phyloP scores from a whole-genome alignment of 2,113 vertebrate genomes.

The Okapia johnstoni region DNA sequence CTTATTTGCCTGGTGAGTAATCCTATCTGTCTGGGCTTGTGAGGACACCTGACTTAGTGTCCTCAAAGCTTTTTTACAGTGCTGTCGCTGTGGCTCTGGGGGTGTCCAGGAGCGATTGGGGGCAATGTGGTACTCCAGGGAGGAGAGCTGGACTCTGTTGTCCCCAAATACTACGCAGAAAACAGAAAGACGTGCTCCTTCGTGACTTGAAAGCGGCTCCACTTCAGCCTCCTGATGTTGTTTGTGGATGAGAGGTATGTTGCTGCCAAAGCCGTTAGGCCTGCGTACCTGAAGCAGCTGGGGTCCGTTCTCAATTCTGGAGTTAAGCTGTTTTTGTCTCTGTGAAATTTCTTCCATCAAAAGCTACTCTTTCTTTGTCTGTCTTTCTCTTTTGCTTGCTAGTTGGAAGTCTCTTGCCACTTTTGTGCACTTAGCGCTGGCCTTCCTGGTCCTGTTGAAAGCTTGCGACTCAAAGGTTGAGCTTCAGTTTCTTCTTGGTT shows the following conservation, averaged over 20 bases:
- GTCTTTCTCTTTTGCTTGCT: conserved; percentile 10
- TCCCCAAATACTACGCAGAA: not conserved
- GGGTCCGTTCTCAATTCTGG: conserved; percentile 37
- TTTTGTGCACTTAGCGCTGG: not conserved
- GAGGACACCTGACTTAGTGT: not conserved
- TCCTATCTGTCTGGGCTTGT: not conserved
- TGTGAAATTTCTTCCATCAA: conserved; percentile 25
- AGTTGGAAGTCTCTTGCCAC: not conserved
- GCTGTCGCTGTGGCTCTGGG: not conserved
- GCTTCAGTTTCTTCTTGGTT: not conserved
- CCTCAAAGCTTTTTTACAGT: not conserved
- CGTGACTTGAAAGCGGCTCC: not conserved
- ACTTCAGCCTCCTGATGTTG: not conserved
- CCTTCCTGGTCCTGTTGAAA: not conserved
- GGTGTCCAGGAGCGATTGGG: not conserved
- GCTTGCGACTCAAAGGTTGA: not conserved
- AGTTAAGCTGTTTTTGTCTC: conserved; percentile 29
- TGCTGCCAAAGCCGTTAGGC: conserved; percentile 18
- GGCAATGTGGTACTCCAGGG: not conserved
- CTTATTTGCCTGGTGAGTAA: conserved; percentile 11
- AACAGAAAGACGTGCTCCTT: conserved; percentile 5
- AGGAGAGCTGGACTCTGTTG: not conserved
- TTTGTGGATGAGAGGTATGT: not conserved
- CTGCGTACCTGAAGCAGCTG: conserved; percentile 24
- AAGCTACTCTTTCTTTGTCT: not conserved